Evolutionary conservation across 2,888 invertebrate species (phyloP), one percentile per base, ranked within the genome.

Genomic region (Pimpla rufipes): DNA sequence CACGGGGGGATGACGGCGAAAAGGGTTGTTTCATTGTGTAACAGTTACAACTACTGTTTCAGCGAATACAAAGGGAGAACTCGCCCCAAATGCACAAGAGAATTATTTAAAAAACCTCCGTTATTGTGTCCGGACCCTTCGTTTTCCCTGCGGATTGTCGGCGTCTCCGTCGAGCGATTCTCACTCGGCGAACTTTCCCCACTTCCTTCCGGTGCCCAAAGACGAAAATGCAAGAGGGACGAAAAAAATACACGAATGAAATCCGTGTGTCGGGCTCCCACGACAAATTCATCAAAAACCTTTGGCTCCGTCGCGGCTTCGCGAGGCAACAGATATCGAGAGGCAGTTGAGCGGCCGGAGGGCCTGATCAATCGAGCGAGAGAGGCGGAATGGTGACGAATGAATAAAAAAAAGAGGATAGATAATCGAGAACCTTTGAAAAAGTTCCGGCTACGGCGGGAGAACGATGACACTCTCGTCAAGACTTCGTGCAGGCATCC

Each of bases 71-170:
- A 86, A 85, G 85, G 68, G 45, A 77, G 45, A 82, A 83, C 77
- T 82, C 81, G 74, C 57, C n/a, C 78, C 29, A 80, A 85, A 81
- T 75, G 83, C 82, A 55, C 62, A 37, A 62, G 62, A 81, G 86
- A 90, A 90, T 90, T 88, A 89, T 90, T 90, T 85, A 89, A 88
- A 62, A 62, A 62, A 83, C 79, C 67, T 83, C 68, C 84, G 40
- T 88, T 88, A 88, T 87, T 84, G 87, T 88, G 79, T 75, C 66
- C 77, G 40, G 35, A 35, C 45, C 42, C 52, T 42, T 59, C 55
- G 40, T 47, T 67, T 45, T 66, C 47, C 57, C 52, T 13, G 42
- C 47, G 8, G 11, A 23, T 42, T 47, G 66, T 40, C 40, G 62
- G 3, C 29, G 29, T 29, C 29, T 64, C 18, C 11, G 23, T 13